A percentile compares a stretch with the other conserved stretches of the same genome.
phyloP scores from a whole-genome alignment of 2,113 vertebrate species.

The Gorilla gorilla region DNA sequence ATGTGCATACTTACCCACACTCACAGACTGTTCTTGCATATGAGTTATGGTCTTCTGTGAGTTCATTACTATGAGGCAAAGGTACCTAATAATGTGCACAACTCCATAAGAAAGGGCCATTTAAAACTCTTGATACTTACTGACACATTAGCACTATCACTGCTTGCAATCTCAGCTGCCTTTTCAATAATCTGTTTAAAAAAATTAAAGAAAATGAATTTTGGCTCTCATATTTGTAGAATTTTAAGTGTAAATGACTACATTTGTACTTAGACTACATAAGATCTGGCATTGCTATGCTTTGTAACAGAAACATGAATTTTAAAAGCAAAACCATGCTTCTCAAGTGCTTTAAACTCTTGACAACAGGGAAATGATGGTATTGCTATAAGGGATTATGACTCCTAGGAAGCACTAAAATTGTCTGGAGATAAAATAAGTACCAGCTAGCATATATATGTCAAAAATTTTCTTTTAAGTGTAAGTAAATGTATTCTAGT shows the following conservation, averaged over 20 bases:
- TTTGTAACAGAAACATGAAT: slow-evolving; percentile 29
- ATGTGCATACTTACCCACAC: not conserved
- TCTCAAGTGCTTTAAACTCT: not conserved
- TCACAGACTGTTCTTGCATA: not conserved
- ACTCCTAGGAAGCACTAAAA: not conserved
- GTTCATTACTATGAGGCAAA: not conserved
- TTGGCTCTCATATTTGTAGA: not conserved
- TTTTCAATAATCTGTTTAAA: slow-evolving; percentile 95
- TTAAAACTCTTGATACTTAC: slow-evolving; percentile 82
- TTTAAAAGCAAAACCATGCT: slow-evolving; percentile 21
- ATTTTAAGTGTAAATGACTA: slow-evolving; percentile 22
- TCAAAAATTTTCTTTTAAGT: not conserved
- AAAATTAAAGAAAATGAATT: not conserved
- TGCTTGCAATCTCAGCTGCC: slow-evolving; percentile 94
- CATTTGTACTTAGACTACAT: not conserved
- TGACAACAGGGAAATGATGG: not conserved
- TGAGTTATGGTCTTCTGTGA: not conserved
- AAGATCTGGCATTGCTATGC: not conserved
- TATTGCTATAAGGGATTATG: not conserved
- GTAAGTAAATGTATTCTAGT: not conserved
- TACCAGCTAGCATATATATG: not conserved
- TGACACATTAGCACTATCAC: slow-evolving; percentile 89
- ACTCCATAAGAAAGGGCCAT: not conserved
- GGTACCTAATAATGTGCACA: not conserved
- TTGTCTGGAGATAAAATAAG: not conserved